phyloP scores from a whole-genome alignment of 92 coral and sea anemone genomes.

The Porites evermanni region DNA sequence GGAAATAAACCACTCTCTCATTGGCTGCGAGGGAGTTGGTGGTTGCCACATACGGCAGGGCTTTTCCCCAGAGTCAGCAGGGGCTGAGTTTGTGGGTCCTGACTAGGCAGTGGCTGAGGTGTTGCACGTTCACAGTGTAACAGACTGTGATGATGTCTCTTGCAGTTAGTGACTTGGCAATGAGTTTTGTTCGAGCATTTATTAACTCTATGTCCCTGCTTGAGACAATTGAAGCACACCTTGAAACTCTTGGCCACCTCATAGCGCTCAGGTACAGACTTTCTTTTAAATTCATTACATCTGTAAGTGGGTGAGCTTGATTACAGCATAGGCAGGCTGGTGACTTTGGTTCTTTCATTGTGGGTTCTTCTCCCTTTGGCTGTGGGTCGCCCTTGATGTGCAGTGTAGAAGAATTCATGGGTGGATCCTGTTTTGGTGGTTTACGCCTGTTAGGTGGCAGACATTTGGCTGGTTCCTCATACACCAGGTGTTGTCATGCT shows the following conservation, averaged over 20 bases:
- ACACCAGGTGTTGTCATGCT: constrained; percentile 56
- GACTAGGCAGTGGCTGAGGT: constrained; percentile 18
- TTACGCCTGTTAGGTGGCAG: constrained; percentile 16
- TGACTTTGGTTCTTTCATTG: constrained; percentile 11
- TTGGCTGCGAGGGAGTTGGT: constrained; percentile 7
- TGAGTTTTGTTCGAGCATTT: constrained; percentile 29
- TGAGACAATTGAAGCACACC: constrained; percentile 54
- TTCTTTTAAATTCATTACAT: constrained; percentile 50
- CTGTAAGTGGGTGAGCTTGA: constrained; percentile 49
- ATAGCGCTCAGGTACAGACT: constrained; percentile 25
- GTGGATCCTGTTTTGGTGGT: constrained; percentile 8
- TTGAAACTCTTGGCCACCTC: constrained; percentile 28
- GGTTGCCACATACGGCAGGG: constrained; percentile 15
- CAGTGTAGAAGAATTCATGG: constrained; percentile 14
- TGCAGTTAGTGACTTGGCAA: constrained; percentile 34
- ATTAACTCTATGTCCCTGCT: constrained; percentile 37
- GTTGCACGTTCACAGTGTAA: constrained; percentile 35
- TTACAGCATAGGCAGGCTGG: constrained; percentile 44
- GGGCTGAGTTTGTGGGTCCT: constrained; percentile 15
- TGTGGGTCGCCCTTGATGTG: constrained; percentile 31
- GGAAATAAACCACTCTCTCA: constrained; percentile 63
- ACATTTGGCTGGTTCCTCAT: constrained; percentile 29
- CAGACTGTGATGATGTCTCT: constrained; percentile 40
- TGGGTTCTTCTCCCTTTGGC: constrained; percentile 8
- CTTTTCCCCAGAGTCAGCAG: neutral